Base-by-base conservation (phyloP, 2,888 invertebrate species). In the Hesperia comma region DNA sequence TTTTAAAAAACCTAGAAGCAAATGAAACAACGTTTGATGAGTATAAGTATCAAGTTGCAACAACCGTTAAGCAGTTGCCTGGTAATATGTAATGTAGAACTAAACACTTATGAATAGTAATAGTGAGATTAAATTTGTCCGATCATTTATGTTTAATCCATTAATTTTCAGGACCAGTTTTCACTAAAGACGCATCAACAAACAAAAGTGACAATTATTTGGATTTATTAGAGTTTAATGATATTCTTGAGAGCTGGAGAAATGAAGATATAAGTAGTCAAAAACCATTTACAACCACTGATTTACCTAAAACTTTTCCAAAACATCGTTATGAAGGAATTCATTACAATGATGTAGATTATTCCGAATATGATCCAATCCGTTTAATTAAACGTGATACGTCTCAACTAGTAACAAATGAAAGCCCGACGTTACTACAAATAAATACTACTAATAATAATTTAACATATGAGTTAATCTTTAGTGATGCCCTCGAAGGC, bases 351-450 rank as follows among this genome's bases (percentile, higher is more conserved):
- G 69, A 69, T 7, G 7, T n/a, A 12, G 69, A 68, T 60, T 58
- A 69, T 8, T 68, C 70, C 15, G 66, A 71, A 0, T 62, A 68
- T 2, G 72, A 73, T 68, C 53, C 74, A 26, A 41, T 79, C 0
- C 80, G 79, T 69, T 72, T 85, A 21, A 80, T 83, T 73, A 87
- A 87, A 76, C 79, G 88, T 71, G 83, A 87, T 14, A 68, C 79
- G 0, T 40, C 68, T 32, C 58, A 63, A 60, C 43, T 62, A 0
- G 60, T 61, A 46, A 69, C 57, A 17, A 63, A 33, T 55, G 14
- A 49, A 55, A 67, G 15, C 15, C 43, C 46, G 43, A 7, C 33
- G 17, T 15, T 2, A 21, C 0, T 41, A 8, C 21, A 61, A 49
- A 33, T 37, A 1, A 61, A 61, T 40, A 49, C 55, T 5, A 60